These are phyloP conservation scores for Passer domesticus DNA, from an alignment of 2,113 vertebrate species.

Conservation along the genomic window DNA sequence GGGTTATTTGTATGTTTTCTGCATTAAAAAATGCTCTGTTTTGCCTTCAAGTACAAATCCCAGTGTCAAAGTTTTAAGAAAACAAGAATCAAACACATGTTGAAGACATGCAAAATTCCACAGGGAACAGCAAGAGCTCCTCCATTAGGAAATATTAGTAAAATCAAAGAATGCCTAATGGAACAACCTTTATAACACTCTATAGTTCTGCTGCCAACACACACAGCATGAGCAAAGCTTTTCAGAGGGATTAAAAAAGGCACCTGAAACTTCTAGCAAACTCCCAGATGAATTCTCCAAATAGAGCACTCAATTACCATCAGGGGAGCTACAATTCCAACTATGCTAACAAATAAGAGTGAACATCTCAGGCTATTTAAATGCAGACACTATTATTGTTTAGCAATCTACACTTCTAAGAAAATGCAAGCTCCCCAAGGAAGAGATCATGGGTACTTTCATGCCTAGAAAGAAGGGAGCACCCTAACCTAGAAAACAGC, in stretches of 20 bases:
- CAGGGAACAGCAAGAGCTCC: neutral
- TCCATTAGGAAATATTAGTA: neutral
- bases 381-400: neutral
- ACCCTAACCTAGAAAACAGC: neutral
- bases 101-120: neutral
- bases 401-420: neutral
- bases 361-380: neutral
- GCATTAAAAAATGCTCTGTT: neutral
- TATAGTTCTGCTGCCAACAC: neutral
- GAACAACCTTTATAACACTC: neutral
- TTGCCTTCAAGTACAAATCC: neutral
- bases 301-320: neutral
- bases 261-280: neutral
- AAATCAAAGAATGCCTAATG: constrained; percentile 20
- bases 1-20: neutral
- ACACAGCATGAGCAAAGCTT: neutral
- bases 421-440: neutral
- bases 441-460: neutral
- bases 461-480: neutral
- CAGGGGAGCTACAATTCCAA: neutral
- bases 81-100: neutral
- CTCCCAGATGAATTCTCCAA: neutral
- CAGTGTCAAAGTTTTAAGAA: neutral
- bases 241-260: neutral
- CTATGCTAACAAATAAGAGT: neutral